Conservation (phyloP, 1,140 invertebrate genomes). For the Eurosta solidaginis region DNA sequence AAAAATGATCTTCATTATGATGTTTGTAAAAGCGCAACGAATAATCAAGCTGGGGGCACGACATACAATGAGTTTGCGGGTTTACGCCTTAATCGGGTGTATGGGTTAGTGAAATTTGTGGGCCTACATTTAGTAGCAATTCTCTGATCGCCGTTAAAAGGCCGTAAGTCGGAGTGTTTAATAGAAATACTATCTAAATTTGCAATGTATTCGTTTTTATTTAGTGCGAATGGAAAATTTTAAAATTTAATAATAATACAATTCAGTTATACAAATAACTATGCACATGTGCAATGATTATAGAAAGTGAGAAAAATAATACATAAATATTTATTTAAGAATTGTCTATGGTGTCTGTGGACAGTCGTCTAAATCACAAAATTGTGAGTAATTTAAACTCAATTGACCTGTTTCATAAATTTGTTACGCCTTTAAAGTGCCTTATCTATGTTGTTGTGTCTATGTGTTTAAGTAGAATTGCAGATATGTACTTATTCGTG, state of each 20-base stretch:
- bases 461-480: not conserved
- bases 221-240: no score
- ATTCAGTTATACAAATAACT: no score
- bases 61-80: not conserved
- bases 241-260: no score
- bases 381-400: slow-evolving; percentile 28
- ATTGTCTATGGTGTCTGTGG: not conserved
- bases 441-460: not conserved
- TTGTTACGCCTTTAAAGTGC: not conserved
- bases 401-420: slow-evolving; percentile 32
- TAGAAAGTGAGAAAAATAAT: no score
- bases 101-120: not conserved
- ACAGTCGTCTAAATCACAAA: not conserved
- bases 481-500: not conserved
- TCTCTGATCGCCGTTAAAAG: not conserved
- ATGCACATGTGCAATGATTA: no score
- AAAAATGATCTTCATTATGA: slow-evolving; percentile 20
- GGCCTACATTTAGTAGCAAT: not conserved
- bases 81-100: not conserved
- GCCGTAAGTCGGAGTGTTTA: not conserved
- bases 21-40: not conserved
- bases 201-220: not conserved
- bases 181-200: not conserved
- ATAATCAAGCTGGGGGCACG: not conserved
- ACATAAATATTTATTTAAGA: no score